These are phyloP conservation scores for Dastarcus helophoroides DNA, from an alignment of 2,888 invertebrate species.

Conservation along the genomic window DNA sequence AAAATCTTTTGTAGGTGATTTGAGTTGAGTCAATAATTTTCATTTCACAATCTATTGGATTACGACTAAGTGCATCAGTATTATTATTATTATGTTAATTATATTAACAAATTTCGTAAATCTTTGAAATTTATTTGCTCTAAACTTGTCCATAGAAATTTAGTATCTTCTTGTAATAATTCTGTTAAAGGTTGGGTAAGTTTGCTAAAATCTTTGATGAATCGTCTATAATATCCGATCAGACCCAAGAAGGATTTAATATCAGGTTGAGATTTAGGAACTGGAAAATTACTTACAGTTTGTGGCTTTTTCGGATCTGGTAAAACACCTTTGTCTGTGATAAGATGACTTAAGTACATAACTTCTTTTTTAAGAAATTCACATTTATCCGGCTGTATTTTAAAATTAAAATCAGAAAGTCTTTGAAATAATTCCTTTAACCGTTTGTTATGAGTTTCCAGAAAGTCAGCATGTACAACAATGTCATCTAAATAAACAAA, in stretches of 20 bases:
- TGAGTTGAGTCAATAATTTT: too few species aligned
- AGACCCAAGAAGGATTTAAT: constrained; percentile 23
- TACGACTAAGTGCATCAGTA: too few species aligned
- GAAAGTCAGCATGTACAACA: constrained; percentile 14
- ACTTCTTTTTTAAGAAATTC: constrained; percentile 20
- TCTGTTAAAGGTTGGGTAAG: constrained; percentile 20
- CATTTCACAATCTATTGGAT: too few species aligned
- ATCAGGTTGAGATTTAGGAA: constrained; percentile 12
- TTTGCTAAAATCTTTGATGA: constrained; percentile 21
- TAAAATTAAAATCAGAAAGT: constrained; percentile 17
- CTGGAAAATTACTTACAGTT: constrained; percentile 15
- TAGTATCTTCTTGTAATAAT: constrained; percentile 15
- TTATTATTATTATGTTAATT: too few species aligned
- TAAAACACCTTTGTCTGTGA: constrained; percentile 18
- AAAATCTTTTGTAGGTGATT: too few species aligned
- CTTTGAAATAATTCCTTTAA: constrained; percentile 17
- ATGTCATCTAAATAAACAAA: constrained; percentile 26
- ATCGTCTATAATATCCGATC: constrained; percentile 25
- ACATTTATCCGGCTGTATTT: constrained; percentile 23
- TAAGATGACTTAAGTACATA: constrained; percentile 20
- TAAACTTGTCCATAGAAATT: constrained; percentile 16
- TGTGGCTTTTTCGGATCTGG: constrained; percentile 18
- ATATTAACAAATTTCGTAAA: constrained; percentile 11
- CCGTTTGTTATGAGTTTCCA: constrained; percentile 13
- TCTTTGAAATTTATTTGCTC: constrained; percentile 12